A percentile compares a stretch with the other conserved stretches of the same genome.
phyloP scores from a whole-genome alignment of 2,888 invertebrate species.

The Trissolcus brochymenae region DNA sequence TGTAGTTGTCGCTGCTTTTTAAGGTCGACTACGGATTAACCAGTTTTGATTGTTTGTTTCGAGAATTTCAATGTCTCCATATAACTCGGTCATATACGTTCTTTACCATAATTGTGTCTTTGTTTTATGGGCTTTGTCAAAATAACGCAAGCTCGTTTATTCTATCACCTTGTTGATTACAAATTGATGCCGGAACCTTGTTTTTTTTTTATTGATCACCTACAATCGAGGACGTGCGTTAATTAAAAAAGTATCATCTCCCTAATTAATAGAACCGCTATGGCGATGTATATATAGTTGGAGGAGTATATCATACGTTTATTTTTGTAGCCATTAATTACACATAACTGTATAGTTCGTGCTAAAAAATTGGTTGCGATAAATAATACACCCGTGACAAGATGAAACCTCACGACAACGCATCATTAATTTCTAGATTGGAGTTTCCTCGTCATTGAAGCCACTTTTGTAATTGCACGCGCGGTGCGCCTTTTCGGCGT shows the following conservation, averaged over 20 bases:
- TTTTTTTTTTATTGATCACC: constrained; percentile 10
- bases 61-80: neutral
- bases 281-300: too few species aligned
- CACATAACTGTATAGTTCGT: constrained; percentile 19
- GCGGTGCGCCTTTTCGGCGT: neutral
- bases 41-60: neutral
- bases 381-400: constrained; percentile 15
- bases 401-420: constrained; percentile 18
- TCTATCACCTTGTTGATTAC: too few species aligned
- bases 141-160: too few species aligned
- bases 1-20: neutral
- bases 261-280: neutral
- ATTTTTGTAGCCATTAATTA: constrained; percentile 31
- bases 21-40: constrained; percentile 5
- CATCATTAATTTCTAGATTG: constrained; percentile 42
- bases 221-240: constrained; percentile 7
- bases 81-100: neutral
- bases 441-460: constrained; percentile 13
- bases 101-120: neutral
- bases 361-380: constrained; percentile 7
- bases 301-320: constrained; percentile 7
- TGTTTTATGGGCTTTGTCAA: too few species aligned
- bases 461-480: constrained; percentile 26
- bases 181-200: neutral
- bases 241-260: constrained; percentile 5